Percentiles rank a stretch among this genome's conserved stretches.
These are phyloP conservation scores for Oryzias celebensis DNA, from an alignment of 2,113 vertebrate species.

Conservation along the genomic window DNA sequence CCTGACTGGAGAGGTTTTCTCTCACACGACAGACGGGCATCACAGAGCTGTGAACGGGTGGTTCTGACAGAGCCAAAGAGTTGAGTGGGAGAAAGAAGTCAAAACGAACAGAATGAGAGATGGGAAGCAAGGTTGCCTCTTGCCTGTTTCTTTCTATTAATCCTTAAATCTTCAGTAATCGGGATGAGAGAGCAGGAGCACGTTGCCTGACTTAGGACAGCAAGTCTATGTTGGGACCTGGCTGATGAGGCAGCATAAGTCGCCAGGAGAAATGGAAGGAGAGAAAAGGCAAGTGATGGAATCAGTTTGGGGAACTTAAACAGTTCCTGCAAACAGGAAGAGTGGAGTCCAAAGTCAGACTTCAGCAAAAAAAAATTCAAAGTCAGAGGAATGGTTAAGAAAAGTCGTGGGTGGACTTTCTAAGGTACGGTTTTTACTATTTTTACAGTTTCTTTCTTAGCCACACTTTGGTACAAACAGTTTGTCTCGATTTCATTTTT, in stretches of 20 bases:
- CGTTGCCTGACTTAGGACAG: conserved; percentile 71
- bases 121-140: conserved; percentile 54
- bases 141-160: conserved; percentile 71
- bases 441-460: conserved; percentile 5
- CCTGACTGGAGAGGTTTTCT: conserved; percentile 29
- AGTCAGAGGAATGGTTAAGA: conserved; percentile 3
- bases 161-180: conserved; percentile 81
- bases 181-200: conserved; percentile 73
- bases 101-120: conserved; percentile 36
- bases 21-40: conserved; percentile 57
- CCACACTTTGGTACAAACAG: neutral
- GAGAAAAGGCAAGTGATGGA: conserved; percentile 31
- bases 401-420: conserved; percentile 41
- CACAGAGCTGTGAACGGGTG: conserved; percentile 38
- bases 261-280: conserved; percentile 48
- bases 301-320: conserved; percentile 45
- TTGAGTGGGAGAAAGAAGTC: conserved; percentile 28
- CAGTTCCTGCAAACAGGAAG: conserved; percentile 34
- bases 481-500: neutral
- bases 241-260: conserved; percentile 50
- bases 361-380: conserved; percentile 30
- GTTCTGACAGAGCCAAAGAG: conserved; percentile 20
- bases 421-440: conserved; percentile 55
- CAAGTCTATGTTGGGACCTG: conserved; percentile 69
- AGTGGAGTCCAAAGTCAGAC: conserved; percentile 17